These are phyloP conservation scores for Aegotheles bennettii DNA, from an alignment of 2,113 vertebrate genomes.

Conservation along the genomic window DNA sequence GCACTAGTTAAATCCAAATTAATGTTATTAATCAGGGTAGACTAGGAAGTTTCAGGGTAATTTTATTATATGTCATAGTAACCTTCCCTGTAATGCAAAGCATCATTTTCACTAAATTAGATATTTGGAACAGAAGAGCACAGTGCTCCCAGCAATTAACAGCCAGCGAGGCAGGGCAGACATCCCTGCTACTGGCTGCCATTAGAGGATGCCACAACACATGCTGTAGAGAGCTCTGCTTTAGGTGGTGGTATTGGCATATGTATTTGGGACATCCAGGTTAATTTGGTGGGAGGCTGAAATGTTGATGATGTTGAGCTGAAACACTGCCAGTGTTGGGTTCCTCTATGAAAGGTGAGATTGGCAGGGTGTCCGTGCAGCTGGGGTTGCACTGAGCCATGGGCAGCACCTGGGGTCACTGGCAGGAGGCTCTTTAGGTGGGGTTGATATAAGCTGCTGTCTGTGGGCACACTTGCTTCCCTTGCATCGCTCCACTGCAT, in stretches of 20 bases:
- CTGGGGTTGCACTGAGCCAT: background rate
- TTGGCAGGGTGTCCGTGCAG: background rate
- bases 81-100: background rate
- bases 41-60: background rate
- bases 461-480: background rate
- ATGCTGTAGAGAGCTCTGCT: background rate
- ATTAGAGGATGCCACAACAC: background rate
- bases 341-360: background rate
- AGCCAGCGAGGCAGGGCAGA: background rate
- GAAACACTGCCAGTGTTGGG: background rate
- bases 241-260: background rate
- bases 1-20: background rate
- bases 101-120: background rate
- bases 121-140: background rate
- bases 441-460: background rate
- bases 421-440: background rate
- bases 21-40: background rate
- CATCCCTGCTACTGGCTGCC: background rate
- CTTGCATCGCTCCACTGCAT: background rate
- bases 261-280: fast-evolving
- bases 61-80: background rate
- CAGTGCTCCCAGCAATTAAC: background rate
- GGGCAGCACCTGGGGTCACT: background rate
- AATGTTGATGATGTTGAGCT: background rate
- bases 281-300: background rate